phyloP scores from a whole-genome alignment of 1,140 invertebrate species.

The Notospermus geniculatus region DNA sequence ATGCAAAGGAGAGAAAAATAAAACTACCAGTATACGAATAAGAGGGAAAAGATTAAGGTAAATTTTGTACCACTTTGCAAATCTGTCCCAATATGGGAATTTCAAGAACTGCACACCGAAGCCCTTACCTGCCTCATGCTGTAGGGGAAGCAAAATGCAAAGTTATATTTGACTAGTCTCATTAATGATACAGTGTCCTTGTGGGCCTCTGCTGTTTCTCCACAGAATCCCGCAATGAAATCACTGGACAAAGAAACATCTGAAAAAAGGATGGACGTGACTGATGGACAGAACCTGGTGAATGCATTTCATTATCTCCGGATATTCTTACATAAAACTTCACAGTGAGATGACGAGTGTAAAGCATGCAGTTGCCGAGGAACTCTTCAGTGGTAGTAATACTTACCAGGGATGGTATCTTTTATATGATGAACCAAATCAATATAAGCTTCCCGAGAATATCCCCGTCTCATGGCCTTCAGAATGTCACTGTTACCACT shows the following conservation, averaged over 20 bases:
- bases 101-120: too few species aligned
- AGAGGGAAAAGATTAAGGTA: too few species aligned
- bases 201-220: constrained; percentile 91
- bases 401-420: constrained; percentile 66
- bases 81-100: too few species aligned
- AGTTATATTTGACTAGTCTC: constrained; percentile 76
- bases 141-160: constrained; percentile 84
- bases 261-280: too few species aligned
- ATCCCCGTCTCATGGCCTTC: constrained; percentile 85
- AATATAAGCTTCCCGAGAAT: constrained; percentile 85
- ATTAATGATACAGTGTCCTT: constrained; percentile 84
- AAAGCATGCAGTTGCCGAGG: too few species aligned
- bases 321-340: too few species aligned
- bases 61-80: too few species aligned
- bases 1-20: too few species aligned
- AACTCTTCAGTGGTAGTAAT: not conserved
- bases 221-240: constrained; percentile 97
- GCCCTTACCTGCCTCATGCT: constrained; percentile 90
- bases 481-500: constrained; percentile 80
- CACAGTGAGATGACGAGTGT: too few species aligned
- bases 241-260: constrained; percentile 81
- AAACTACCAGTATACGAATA: too few species aligned
- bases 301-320: too few species aligned
- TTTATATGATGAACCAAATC: constrained; percentile 78
- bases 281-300: too few species aligned